Conservation (phyloP, 2,888 invertebrate species). For the Diadromus collaris region DNA sequence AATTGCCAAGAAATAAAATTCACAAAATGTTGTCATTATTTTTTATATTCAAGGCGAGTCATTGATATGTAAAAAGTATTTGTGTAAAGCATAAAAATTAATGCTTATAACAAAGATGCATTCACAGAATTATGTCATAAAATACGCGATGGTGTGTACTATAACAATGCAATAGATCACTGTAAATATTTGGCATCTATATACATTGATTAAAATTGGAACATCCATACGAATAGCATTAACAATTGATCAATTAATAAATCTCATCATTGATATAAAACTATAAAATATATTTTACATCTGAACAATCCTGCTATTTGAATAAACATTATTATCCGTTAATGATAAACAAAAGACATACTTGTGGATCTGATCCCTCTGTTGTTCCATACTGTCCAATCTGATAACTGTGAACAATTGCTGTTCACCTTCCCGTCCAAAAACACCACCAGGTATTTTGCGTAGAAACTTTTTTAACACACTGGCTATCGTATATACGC, state of each 20-base stretch:
- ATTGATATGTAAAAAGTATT: too few species aligned
- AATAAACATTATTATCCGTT: not conserved
- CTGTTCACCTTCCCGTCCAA: constrained; percentile 95
- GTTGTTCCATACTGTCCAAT: constrained; percentile 89
- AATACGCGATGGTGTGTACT: not conserved
- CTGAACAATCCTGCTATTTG: not conserved
- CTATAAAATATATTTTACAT: too few species aligned
- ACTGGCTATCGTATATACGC: constrained; percentile 98
- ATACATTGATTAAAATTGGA: too few species aligned
- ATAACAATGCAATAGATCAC: too few species aligned
- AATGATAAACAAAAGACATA: constrained; percentile 79
- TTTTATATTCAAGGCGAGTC: too few species aligned
- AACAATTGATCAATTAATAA: too few species aligned
- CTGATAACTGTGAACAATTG: constrained; percentile 94
- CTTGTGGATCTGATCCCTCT: constrained; percentile 96
- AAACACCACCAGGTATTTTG: constrained; percentile 98
- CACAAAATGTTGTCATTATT: not conserved
- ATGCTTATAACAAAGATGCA: not conserved
- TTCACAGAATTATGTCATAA: not conserved
- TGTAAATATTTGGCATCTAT: too few species aligned
- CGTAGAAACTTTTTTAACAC: constrained; percentile 98
- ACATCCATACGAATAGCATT: too few species aligned
- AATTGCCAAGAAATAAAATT: not conserved
- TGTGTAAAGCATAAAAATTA: not conserved
- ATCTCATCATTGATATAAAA: too few species aligned